Base-by-base conservation (phyloP, 2,113 vertebrate species). In the Silurus asotus region DNA sequence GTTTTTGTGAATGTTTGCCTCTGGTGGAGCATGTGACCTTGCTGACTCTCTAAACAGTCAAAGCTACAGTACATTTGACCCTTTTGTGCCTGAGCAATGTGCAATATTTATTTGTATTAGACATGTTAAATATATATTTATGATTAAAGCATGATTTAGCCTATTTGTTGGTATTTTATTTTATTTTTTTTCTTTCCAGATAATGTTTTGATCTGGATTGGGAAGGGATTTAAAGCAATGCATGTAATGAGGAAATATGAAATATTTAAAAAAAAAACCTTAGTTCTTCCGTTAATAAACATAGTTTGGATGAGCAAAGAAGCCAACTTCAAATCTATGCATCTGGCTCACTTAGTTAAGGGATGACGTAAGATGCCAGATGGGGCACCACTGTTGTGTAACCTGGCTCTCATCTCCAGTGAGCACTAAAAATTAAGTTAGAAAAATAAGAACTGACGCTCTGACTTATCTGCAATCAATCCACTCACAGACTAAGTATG, bases 101-200 rank as follows among this genome's bases (percentile, higher is more conserved):
- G 93, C 94, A 95, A 93, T 94, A 94, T 91, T 92, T 87, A 90
- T 94, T 93, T 92, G 92, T 92, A 93, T 94, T 67, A 88, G 88
- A 91, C 92, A 91, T 93, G 88, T 88, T 90, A 88, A 67, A 65
- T 67, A 91, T 92, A 91, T 90, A 91, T 92, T 93, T 95, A 92
- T 91, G 91, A 95, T 91, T 96, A 96, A 96, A 95, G 94, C 95
- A 96, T 94, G 93, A 91, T 90, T 90, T 85, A 92, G 90, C 87
- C 87, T 81, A 89, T 45, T 70, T 6, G 4, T 76, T 59, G 28
- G 62, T 83, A 55, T 45, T 5, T 82, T 11, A 75, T 72, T 25
- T 89, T 20, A 4, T n/a, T 49, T 37, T 37, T 37, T 2, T 37
- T 37, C 2, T 37, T 37, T 37, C 28, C 28, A 4, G 37, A 6